Conservation (phyloP, 2,113 vertebrate species). For the Catharus bicknelli region DNA sequence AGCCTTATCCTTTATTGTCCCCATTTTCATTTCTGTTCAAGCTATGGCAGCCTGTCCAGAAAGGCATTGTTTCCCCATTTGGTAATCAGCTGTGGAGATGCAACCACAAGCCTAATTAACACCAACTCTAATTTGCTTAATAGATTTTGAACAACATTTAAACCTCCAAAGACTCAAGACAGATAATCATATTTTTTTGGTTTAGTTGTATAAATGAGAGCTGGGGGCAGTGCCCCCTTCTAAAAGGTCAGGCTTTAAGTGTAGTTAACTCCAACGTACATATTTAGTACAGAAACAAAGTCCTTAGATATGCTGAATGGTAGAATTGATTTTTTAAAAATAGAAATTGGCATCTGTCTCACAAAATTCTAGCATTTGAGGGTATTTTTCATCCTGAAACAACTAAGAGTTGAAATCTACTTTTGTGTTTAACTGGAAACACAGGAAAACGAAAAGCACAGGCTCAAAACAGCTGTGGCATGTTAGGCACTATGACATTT, state of each 20-base stretch:
- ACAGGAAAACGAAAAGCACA: background rate
- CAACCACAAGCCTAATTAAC: background rate
- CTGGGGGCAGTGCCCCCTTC: fast-evolving
- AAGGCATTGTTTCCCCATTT: conserved; percentile 8
- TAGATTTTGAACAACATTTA: background rate
- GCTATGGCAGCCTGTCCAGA: background rate
- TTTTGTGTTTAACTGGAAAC: background rate
- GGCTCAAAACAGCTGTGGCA: background rate
- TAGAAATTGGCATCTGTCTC: background rate
- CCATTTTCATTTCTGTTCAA: background rate
- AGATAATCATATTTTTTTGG: background rate
- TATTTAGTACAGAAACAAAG: background rate
- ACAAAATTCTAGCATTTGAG: background rate
- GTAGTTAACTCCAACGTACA: background rate
- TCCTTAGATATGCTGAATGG: background rate
- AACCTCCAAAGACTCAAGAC: background rate
- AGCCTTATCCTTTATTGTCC: background rate
- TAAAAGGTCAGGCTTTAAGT: background rate
- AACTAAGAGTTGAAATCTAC: background rate
- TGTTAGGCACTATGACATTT: background rate
- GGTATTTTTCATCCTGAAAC: background rate
- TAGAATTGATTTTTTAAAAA: background rate
- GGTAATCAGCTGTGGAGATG: background rate
- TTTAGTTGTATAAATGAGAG: background rate
- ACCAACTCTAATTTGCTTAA: background rate